Conservation (phyloP, 2,888 invertebrate genomes). For the Caenorhabditis sp. region DNA sequence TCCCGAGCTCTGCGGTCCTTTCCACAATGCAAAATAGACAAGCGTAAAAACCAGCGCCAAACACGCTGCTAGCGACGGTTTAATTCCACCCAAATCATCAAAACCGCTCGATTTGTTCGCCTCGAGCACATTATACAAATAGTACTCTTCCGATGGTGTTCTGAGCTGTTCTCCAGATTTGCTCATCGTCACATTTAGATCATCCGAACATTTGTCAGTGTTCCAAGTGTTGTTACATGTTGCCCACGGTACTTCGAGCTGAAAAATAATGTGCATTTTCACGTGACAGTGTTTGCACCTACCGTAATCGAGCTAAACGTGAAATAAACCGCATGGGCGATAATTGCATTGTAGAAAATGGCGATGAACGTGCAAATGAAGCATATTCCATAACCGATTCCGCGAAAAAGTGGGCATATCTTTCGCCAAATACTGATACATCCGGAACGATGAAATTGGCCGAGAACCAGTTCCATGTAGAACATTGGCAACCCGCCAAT, state of each 20-base stretch:
- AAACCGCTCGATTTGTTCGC: constrained; percentile 84
- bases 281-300: background rate
- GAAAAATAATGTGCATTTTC: background rate
- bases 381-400: constrained; percentile 91
- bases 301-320: constrained; percentile 78
- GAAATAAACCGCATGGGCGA: constrained; percentile 93
- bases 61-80: constrained; percentile 86
- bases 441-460: constrained; percentile 90
- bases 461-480: constrained; percentile 92
- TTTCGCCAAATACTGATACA: constrained; percentile 91
- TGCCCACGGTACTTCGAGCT: constrained; percentile 81
- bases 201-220: constrained; percentile 78
- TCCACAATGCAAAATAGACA: constrained; percentile 95
- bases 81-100: constrained; percentile 86
- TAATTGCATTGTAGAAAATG: constrained; percentile 96
- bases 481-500: constrained; percentile 91
- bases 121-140: constrained; percentile 88
- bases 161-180: constrained; percentile 36
- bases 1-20: constrained; percentile 86
- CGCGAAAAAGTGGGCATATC: constrained; percentile 79
- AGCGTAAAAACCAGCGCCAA: constrained; percentile 88
- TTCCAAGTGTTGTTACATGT: constrained; percentile 87
- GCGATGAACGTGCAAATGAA: constrained; percentile 90
- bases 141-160: constrained; percentile 84
- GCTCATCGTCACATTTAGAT: constrained; percentile 62